phyloP scores from a whole-genome alignment of 2,797 vertebrate species.

The Semotilus atromaculatus region DNA sequence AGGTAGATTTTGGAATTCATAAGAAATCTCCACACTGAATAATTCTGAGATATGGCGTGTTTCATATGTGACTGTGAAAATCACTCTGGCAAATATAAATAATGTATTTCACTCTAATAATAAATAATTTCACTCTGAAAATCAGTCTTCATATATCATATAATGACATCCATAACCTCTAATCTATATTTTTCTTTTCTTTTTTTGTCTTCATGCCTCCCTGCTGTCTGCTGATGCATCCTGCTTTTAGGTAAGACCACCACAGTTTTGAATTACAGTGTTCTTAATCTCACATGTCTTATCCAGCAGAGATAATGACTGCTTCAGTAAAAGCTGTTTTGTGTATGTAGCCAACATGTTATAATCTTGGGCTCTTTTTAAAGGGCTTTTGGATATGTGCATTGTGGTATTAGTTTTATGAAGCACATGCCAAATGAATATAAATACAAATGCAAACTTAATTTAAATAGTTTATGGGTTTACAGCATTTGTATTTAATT shows the following conservation, averaged over 20 bases:
- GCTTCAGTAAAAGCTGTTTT: conserved; percentile 9
- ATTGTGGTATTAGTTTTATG: not conserved
- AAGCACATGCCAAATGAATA: not conserved
- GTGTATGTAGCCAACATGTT: not conserved
- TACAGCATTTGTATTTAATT: not conserved
- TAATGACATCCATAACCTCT: conserved; percentile 21
- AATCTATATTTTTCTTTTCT: conserved; percentile 37
- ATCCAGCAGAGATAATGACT: conserved; percentile 24
- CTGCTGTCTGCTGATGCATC: conserved; percentile 33
- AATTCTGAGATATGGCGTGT: not conserved
- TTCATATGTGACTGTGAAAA: conserved; percentile 13
- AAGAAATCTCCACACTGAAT: not conserved
- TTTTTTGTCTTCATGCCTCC: conserved; percentile 25
- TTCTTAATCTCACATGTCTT: conserved; percentile 31
- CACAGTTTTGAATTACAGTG: conserved; percentile 21
- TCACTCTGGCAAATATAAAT: too few relatives aligned
- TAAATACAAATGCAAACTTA: not conserved
- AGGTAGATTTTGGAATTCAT: not conserved
- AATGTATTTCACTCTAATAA: too few relatives aligned
- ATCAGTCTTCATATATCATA: conserved; percentile 1
- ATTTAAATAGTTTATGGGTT: not conserved
- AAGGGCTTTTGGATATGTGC: not conserved
- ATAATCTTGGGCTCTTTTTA: not conserved
- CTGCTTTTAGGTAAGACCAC: conserved; percentile 60
- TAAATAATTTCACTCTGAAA: too few relatives aligned